Conservation (phyloP, 2,797 vertebrate genomes). For the Hybognathus amarus region DNA sequence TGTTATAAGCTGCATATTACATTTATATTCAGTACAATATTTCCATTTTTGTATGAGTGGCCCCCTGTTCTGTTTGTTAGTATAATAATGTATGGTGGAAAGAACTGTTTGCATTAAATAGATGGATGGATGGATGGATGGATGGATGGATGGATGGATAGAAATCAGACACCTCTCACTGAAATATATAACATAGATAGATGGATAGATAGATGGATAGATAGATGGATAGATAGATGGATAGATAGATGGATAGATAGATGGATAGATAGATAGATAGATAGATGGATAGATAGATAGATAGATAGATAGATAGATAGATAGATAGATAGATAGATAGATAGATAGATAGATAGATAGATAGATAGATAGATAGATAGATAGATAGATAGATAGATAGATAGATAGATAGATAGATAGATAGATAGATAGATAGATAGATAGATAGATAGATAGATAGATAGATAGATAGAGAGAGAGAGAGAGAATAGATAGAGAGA, state of each 20-base stretch:
- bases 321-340: too few relatives aligned
- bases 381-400: too few relatives aligned
- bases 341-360: neutral
- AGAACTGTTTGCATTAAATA: neutral
- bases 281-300: neutral
- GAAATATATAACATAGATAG: too few relatives aligned
- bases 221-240: neutral
- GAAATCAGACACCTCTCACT: too few relatives aligned
- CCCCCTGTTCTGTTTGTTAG: neutral
- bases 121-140: too few relatives aligned
- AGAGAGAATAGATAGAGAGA: too few relatives aligned
- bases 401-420: too few relatives aligned
- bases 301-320: neutral
- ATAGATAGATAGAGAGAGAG: too few relatives aligned
- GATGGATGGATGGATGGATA: too few relatives aligned
- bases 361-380: neutral
- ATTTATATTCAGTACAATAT: neutral
- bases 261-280: too few relatives aligned
- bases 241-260: too few relatives aligned
- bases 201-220: neutral
- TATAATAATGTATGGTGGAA: neutral
- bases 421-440: neutral
- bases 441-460: neutral
- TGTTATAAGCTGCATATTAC: neutral
- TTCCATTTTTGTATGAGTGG: neutral